phyloP scores from a whole-genome alignment of 2,888 invertebrate genomes.

The Hermaeophaga mercurialis region DNA sequence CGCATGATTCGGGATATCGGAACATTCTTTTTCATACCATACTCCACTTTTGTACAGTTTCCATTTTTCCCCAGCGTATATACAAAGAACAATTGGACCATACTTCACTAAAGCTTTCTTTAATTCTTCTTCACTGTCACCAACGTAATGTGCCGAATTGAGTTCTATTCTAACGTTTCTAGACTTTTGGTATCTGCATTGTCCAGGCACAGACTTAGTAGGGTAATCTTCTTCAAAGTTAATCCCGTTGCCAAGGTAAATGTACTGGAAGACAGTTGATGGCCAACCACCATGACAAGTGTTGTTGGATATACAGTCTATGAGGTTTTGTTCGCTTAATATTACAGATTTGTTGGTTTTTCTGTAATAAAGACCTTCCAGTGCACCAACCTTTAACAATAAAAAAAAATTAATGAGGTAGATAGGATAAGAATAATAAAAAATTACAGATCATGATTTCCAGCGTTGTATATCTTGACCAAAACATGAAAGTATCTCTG shows the following conservation, averaged over 20 bases:
- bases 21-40: slow-evolving; percentile 29
- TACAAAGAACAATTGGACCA: slow-evolving; percentile 23
- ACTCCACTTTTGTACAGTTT: slow-evolving; percentile 31
- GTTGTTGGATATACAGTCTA: slow-evolving; percentile 40
- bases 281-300: slow-evolving; percentile 28
- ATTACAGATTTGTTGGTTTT: slow-evolving; percentile 18
- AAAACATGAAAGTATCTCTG: too few species aligned
- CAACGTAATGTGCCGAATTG: slow-evolving; percentile 4
- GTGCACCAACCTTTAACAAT: slow-evolving; percentile 24
- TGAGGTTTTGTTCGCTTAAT: slow-evolving; percentile 31
- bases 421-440: too few species aligned
- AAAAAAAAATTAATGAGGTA: background rate
- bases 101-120: slow-evolving; percentile 18
- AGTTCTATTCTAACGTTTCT: slow-evolving; percentile 16
- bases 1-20: slow-evolving; percentile 20
- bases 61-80: slow-evolving; percentile 28
- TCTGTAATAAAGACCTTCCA: slow-evolving; percentile 27
- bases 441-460: too few species aligned
- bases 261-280: slow-evolving; percentile 15
- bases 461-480: too few species aligned
- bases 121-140: slow-evolving; percentile 10
- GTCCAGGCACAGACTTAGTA: slow-evolving; percentile 9
- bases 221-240: slow-evolving; percentile 26
- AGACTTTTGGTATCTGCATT: slow-evolving; percentile 15
- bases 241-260: slow-evolving; percentile 15